phyloP scores from a whole-genome alignment of 2,888 invertebrate genomes.

The Amiota communis region DNA sequence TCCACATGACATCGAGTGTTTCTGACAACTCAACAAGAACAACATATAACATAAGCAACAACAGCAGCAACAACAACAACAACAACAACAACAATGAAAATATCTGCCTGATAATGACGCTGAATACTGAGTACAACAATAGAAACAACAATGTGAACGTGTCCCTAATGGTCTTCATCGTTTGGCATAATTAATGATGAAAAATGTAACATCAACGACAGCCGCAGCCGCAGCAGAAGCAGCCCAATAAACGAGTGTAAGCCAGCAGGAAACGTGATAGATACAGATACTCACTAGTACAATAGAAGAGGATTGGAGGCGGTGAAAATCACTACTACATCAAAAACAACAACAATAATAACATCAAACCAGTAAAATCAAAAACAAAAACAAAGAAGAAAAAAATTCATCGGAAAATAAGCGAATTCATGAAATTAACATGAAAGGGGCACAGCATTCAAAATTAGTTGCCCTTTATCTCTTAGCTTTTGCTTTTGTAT shows the following conservation, averaged over 20 bases:
- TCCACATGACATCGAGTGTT: conserved; percentile 20
- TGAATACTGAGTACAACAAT: conserved; percentile 13
- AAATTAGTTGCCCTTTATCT: conserved; percentile 9
- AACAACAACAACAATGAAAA: conserved; percentile 11
- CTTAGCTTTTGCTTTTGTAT: not conserved
- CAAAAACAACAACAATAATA: conserved; percentile 26
- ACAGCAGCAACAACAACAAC: not conserved
- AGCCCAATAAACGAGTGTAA: conserved; percentile 51
- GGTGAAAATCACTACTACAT: conserved; percentile 31
- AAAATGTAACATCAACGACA: conserved; percentile 47
- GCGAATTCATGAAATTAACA: conserved; percentile 50
- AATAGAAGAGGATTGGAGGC: no score
- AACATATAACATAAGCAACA: not conserved
- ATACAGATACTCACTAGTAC: conserved; percentile 44
- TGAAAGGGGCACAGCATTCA: conserved; percentile 61
- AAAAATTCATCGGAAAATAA: conserved; percentile 41
- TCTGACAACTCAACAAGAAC: conserved; percentile 15
- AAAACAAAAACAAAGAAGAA: conserved; percentile 13
- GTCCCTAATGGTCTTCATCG: conserved; percentile 62
- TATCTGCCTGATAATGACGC: not conserved
- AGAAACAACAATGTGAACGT: conserved; percentile 20
- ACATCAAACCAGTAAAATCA: conserved; percentile 40
- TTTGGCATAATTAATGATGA: conserved; percentile 65
- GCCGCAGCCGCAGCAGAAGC: conserved; percentile 39
- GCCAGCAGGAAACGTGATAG: conserved; percentile 53